A percentile compares a stretch with the other conserved stretches of the same genome.
Evolutionary conservation across 2,888 invertebrate genomes (phyloP).

Genomic region (Glaucopsyche alexis): DNA sequence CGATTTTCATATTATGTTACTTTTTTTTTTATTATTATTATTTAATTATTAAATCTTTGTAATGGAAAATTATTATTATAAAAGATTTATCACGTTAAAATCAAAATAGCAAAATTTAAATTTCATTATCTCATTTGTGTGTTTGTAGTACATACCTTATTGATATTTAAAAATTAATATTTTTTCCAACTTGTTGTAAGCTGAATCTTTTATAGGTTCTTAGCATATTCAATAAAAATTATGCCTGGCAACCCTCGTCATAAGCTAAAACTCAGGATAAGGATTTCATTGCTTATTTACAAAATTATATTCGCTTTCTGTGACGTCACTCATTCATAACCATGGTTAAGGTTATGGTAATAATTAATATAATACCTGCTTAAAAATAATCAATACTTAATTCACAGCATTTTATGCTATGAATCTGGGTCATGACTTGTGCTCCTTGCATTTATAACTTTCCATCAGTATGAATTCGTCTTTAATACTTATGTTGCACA

Average conservation of each 20-base stretch:
- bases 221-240: background rate
- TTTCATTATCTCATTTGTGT: too few relatives aligned
- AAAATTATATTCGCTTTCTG: conserved; percentile 35
- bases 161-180: background rate
- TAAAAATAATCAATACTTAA: background rate
- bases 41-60: too few relatives aligned
- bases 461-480: background rate
- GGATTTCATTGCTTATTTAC: conserved; percentile 37
- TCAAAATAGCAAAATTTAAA: too few relatives aligned
- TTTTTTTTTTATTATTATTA: too few relatives aligned
- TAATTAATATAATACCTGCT: background rate
- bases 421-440: background rate
- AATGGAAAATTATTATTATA: too few relatives aligned
- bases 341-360: conserved; percentile 36
- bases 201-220: too few relatives aligned
- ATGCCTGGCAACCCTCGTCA: conserved; percentile 28
- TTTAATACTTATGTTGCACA: conserved; percentile 19
- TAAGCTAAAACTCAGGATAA: background rate
- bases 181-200: conserved; percentile 8
- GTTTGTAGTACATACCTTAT: background rate
- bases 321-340: conserved; percentile 32
- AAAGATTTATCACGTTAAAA: too few relatives aligned
- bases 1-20: too few relatives aligned
- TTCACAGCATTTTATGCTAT: background rate
- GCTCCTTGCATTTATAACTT: background rate